These are phyloP conservation scores for Polydrusus cervinus DNA, from an alignment of 2,888 invertebrate species.

Conservation along the genomic window DNA sequence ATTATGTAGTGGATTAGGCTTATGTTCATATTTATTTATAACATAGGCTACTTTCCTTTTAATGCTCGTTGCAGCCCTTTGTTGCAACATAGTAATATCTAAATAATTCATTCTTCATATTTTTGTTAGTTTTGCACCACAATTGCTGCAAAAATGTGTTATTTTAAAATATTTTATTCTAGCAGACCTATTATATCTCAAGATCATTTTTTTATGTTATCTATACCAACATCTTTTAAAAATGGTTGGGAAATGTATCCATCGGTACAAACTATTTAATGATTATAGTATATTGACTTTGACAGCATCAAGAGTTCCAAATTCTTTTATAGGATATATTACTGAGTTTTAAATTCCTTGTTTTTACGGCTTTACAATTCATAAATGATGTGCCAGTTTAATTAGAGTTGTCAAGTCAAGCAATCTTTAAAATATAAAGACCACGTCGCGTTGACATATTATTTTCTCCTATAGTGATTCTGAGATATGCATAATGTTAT, in stretches of 20 bases:
- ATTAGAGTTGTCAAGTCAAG: neutral
- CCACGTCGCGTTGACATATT: conserved; percentile 13
- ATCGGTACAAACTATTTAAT: no score
- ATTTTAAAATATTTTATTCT: no score
- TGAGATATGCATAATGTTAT: conserved; percentile 27
- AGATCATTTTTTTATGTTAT: no score
- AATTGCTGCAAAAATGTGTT: no score
- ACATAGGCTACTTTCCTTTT: conserved; percentile 8
- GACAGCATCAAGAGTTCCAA: no score
- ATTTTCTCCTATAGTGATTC: conserved; percentile 15
- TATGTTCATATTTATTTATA: neutral
- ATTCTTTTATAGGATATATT: no score
- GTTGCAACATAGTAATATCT: neutral
- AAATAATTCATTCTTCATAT: neutral
- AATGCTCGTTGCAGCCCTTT: neutral
- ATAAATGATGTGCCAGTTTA: conserved; percentile 8
- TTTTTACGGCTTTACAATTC: neutral
- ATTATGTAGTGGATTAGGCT: neutral
- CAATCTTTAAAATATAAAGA: conserved; percentile 7
- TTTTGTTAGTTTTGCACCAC: neutral
- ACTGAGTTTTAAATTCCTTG: no score
- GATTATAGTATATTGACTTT: no score
- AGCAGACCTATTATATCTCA: no score
- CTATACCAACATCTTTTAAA: no score
- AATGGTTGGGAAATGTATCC: no score